phyloP scores from a whole-genome alignment of 2,888 invertebrate species.

The Carpatolechia fugitivella region DNA sequence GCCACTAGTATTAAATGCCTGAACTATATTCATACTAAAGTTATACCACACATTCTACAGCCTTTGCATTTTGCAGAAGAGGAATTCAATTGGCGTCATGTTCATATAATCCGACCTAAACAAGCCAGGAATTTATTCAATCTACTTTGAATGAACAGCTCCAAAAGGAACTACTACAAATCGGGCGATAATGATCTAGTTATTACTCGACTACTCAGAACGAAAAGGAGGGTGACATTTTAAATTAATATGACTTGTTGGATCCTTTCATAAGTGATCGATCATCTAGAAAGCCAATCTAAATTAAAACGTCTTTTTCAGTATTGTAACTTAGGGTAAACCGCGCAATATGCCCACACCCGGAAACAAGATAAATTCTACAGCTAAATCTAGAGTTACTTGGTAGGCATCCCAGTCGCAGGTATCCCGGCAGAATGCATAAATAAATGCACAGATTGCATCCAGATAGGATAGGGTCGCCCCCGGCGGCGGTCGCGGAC shows the following conservation, averaged over 20 bases:
- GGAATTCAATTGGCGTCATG: not conserved
- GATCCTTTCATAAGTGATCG: no score
- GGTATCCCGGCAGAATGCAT: slow-evolving; percentile 21
- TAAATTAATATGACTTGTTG: no score
- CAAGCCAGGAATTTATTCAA: slow-evolving; percentile 1
- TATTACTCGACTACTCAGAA: no score
- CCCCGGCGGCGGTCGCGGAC: not conserved
- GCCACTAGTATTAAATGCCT: no score
- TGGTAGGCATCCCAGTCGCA: not conserved
- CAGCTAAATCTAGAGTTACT: not conserved
- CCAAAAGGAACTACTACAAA: not conserved
- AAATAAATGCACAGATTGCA: slow-evolving; percentile 26
- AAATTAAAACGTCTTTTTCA: no score
- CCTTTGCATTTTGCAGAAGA: not conserved
- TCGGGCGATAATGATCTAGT: no score
- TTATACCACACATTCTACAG: not conserved
- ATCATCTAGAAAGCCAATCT: no score
- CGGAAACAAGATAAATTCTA: not conserved
- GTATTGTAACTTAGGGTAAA: no score
- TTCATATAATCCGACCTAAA: not conserved
- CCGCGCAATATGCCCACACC: no score
- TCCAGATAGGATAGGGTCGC: slow-evolving; percentile 23
- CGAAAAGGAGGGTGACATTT: no score
- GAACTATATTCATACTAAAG: no score
- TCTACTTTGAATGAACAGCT: not conserved